Conservation (phyloP, 2,888 invertebrate species). For the Athrips mouffetella region DNA sequence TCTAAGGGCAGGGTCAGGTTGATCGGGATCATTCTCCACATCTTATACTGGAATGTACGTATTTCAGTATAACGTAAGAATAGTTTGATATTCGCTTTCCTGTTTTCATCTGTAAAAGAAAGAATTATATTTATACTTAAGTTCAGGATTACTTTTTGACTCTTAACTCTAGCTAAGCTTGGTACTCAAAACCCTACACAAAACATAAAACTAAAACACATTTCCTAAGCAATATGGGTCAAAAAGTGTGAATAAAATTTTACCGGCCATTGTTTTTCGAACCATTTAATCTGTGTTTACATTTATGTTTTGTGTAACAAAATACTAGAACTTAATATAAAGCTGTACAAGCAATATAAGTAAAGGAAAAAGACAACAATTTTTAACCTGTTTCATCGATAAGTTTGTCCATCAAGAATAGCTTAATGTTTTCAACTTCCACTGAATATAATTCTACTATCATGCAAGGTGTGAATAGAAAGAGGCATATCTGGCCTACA, state of each 20-base stretch:
- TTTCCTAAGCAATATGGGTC: too few species aligned
- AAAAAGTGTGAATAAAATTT: too few species aligned
- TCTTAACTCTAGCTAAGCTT: too few species aligned
- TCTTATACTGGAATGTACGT: conserved; percentile 48
- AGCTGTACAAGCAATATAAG: too few species aligned
- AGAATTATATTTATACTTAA: too few species aligned
- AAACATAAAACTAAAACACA: too few species aligned
- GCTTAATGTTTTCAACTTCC: conserved; percentile 56
- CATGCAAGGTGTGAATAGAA: conserved; percentile 57
- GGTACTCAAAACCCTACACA: too few species aligned
- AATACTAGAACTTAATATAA: neutral
- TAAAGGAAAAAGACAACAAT: too few species aligned
- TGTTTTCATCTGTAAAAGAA: neutral
- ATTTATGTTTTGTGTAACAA: neutral
- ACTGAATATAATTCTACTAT: conserved; percentile 49
- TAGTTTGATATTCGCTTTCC: conserved; percentile 43
- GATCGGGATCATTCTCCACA: conserved; percentile 59
- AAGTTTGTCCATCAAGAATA: conserved; percentile 47
- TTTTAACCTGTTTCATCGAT: conserved; percentile 44
- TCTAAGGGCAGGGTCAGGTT: conserved; percentile 51
- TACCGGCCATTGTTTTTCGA: too few species aligned
- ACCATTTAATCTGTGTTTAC: too few species aligned
- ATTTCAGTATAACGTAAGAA: conserved; percentile 54
- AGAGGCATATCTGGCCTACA: conserved; percentile 47
- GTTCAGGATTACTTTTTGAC: too few species aligned